Conservation (phyloP, 2,888 invertebrate species). For the Congeria kusceri region DNA sequence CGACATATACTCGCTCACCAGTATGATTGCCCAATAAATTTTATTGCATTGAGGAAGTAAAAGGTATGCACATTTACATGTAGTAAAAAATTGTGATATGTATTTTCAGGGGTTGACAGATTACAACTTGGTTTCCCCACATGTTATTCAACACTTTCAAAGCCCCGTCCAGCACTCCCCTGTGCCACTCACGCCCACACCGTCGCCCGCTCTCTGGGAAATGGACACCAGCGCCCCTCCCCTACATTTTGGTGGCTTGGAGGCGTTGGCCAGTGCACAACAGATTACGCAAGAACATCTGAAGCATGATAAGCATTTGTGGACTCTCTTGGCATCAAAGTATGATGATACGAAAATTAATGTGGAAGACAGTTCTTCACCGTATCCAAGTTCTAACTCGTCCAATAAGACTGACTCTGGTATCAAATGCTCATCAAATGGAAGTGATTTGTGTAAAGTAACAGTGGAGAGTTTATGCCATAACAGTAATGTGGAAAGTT, state of each 20-base stretch:
- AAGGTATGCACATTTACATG: no score
- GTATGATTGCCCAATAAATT: no score
- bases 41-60: no score
- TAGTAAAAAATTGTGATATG: no score
- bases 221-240: slow-evolving; percentile 1
- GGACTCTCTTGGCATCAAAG: slow-evolving; percentile 55
- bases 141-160: neutral
- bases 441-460: slow-evolving; percentile 32
- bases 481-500: slow-evolving; percentile 21
- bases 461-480: slow-evolving; percentile 15
- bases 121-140: neutral
- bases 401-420: slow-evolving; percentile 28
- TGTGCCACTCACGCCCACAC: neutral
- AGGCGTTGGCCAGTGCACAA: slow-evolving; percentile 47
- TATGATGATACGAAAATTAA: slow-evolving; percentile 24
- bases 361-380: slow-evolving; percentile 49
- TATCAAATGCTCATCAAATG: slow-evolving; percentile 7
- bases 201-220: neutral
- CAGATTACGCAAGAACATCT: slow-evolving; percentile 62
- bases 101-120: neutral
- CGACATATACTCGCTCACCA: no score
- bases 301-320: slow-evolving; percentile 62
- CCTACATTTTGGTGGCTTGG: slow-evolving; percentile 22
- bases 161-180: slow-evolving; percentile 11
- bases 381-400: slow-evolving; percentile 29